Base-by-base conservation (phyloP, 2,797 vertebrate species). In the Anableps anableps region DNA sequence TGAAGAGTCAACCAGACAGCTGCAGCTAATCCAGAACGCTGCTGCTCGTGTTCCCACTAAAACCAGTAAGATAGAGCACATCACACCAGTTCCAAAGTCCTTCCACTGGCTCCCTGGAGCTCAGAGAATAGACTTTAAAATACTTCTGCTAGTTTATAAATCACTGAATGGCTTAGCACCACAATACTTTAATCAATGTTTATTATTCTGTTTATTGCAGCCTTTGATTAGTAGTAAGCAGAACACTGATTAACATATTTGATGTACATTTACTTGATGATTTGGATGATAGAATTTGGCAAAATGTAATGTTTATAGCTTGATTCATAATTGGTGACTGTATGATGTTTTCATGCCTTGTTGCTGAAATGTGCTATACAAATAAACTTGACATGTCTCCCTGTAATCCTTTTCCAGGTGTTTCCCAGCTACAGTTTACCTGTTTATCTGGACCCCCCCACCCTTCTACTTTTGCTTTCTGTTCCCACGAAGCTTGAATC, bases 401-500 rank as follows among this genome's bases (percentile, higher is more conserved):
- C 51, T 26, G n/a, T n/a, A n/a, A 5, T 9, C 45, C 45, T 5
- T 8, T 0, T 21, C 21, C 62, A 64, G 62, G 17, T 64, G 62
- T 36, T 34, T 64, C 62, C 5, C 62, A 36, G 62, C 34, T 9
- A 10, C 17, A 36, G 62, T 34, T 64, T 34, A 36, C 31, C 34
- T 21, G 62, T 64, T 64, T 4, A 64, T 36, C 72, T 70, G 8
- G 26, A n/a, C 11, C 38, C 26, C 3, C 21, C 48, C 48, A 19
- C 16, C 48, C 8, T 19, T 75, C 70, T 82, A 71, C 74, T 82
- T 82, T 82, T 80, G 23, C 64, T 80, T 84, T 81, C 82, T 70
- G 70, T 1, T 1, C 75, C 58, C 72, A 38, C 17, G 1, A 14
- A 43, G 38, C 19, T 41, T 10, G 4, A 21, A 17, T 62, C 6